Base-by-base conservation (phyloP, 2,113 vertebrate species). In the Ancistrus triradiatus region DNA sequence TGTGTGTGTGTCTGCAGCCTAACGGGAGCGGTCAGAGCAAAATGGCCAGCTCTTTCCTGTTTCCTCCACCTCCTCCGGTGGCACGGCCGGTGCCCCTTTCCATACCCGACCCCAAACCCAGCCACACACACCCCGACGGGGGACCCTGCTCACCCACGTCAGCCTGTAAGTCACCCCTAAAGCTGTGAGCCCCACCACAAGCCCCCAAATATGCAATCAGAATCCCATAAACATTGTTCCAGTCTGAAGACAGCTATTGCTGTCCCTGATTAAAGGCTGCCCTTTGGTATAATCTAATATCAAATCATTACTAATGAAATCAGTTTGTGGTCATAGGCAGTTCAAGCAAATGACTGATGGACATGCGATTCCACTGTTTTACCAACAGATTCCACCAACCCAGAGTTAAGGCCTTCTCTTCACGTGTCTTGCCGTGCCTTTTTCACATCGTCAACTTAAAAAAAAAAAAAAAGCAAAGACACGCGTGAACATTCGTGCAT, bases 51-150 rank as follows among this genome's bases (percentile, higher is more conserved):
- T 87, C 83, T 81, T 90, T 90, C 89, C 86, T 90, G 84, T 86
- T 90, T 83, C 85, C 85, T 66, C 87, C 89, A 57, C 88, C 89
- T 74, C 88, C 89, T 83, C 87, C 87, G 70, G 88, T 90, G 87
- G 90, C 90, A 82, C 87, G 89, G 79, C 89, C 89, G 73, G 84
- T 91, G 83, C 90, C 90, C 85, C 87, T 90, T 83, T 85, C 90
- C 83, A 86, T 90, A 85, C 80, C 90, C 83, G 90, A 90, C 82
- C 82, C 88, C 81, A 91, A 91, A 87, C 84, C 87, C 85, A 85
- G 86, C 87, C 87, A 83, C 83, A 85, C 85, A 81, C 85, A 79
- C 89, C 87, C 89, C 78, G 88, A 89, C 76, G 89, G 87, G 84
- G 88, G 85, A 86, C 80, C 85, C 69, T 78, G 85, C 78, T 81